phyloP scores from a whole-genome alignment of 2,797 vertebrate species.

The Cossypha niveicapilla region DNA sequence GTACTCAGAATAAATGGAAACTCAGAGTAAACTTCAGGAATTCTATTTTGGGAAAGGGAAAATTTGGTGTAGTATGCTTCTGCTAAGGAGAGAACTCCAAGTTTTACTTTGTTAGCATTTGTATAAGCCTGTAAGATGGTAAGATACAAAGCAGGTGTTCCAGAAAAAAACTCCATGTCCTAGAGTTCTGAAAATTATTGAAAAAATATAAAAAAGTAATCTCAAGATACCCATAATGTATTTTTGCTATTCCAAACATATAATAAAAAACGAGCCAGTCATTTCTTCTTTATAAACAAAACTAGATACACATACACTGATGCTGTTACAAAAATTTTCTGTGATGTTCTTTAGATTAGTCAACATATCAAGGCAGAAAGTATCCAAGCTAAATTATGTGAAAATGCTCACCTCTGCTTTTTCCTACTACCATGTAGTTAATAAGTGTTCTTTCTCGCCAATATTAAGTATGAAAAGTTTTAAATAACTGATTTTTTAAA shows the following conservation, averaged over 20 bases:
- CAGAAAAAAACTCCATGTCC: background rate
- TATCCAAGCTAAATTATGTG: background rate
- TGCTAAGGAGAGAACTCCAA: background rate
- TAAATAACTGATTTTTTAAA: background rate
- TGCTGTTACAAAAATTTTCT: background rate
- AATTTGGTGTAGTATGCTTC: background rate
- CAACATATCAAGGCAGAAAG: background rate
- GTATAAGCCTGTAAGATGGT: background rate
- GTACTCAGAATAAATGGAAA: background rate
- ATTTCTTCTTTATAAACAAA: background rate
- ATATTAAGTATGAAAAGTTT: background rate
- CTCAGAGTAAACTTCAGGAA: background rate
- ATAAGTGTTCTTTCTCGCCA: background rate
- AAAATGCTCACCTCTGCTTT: background rate
- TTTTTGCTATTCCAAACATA: background rate
- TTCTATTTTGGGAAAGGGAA: background rate
- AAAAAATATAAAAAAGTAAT: background rate
- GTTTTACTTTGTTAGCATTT: background rate
- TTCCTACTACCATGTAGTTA: background rate
- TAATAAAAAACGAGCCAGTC: background rate
- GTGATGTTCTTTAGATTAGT: background rate
- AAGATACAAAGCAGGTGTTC: background rate
- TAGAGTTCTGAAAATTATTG: background rate
- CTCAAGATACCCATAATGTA: background rate
- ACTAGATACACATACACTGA: background rate